These are phyloP conservation scores for Caenorhabditis doughertyi DNA, from an alignment of 2,888 invertebrate species.

Conservation along the genomic window DNA sequence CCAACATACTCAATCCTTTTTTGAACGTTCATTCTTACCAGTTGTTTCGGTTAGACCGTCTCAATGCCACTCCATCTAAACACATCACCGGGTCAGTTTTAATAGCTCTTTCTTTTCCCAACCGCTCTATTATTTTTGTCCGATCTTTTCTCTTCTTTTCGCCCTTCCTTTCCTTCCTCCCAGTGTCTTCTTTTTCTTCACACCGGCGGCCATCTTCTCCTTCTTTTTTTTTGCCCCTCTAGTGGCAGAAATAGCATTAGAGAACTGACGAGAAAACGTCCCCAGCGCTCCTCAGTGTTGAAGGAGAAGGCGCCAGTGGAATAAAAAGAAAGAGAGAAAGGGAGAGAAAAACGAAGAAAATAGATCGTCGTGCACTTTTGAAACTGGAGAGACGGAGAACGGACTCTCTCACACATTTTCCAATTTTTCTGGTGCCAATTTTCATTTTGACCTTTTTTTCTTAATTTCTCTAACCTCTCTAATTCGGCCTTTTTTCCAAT, in stretches of 20 bases:
- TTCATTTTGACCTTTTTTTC: not conserved
- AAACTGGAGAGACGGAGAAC: not conserved
- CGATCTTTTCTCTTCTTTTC: slow-evolving; percentile 4
- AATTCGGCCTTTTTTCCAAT: not conserved
- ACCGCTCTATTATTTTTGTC: not conserved
- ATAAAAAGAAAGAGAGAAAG: not conserved
- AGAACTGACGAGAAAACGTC: slow-evolving; percentile 13
- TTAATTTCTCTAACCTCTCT: too few species aligned
- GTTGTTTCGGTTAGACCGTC: not conserved
- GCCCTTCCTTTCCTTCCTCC: not conserved
- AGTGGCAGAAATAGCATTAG: slow-evolving; percentile 32
- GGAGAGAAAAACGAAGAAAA: slow-evolving; percentile 4
- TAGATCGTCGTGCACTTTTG: slow-evolving; percentile 31
- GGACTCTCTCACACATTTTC: slow-evolving; percentile 10
- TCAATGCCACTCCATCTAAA: not conserved
- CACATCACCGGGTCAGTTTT: slow-evolving; percentile 19
- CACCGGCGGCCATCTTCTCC: slow-evolving; percentile 21
- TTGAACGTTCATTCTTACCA: not conserved
- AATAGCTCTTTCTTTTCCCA: slow-evolving; percentile 29
- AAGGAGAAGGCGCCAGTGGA: slow-evolving; percentile 4
- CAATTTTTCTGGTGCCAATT: not conserved
- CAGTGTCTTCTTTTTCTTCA: slow-evolving; percentile 13
- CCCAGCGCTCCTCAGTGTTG: not conserved
- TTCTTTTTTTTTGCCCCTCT: slow-evolving; percentile 3
- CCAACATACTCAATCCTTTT: not conserved